Evolutionary conservation across 2,113 vertebrate species (phyloP), one percentile per base, ranked within the genome.

Genomic region (Arenaria interpres): DNA sequence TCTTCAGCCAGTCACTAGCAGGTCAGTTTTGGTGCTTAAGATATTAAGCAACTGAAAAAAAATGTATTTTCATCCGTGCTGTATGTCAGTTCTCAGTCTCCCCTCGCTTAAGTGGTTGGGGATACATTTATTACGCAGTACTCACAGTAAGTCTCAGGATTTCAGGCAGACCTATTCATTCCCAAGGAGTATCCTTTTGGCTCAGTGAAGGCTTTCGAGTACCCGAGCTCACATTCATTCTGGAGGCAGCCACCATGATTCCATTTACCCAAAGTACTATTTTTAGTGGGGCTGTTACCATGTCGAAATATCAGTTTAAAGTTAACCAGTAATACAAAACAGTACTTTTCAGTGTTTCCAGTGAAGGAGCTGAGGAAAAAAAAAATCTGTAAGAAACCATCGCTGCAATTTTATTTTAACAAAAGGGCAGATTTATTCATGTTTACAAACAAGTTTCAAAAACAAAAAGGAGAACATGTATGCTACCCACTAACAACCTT

Each of bases 391-490:
- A 99, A 99, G 98, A 98, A 98, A 98, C 98, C 98, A 99, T 98
- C 97, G 98, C 98, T 96, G 97, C 98, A 98, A 97, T 91, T 98
- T 98, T 98, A 98, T 97, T 98, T 97, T 98, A 98, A 98, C 96
- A 98, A 98, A 98, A 98, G 98, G 98, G 98, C 97, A 97, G 97
- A 98, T 98, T 98, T 98, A 98, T 98, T 96, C 98, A 98, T 98
- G 96, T 98, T 98, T 98, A 98, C 97, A 98, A 99, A 98, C 98
- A 98, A 98, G 97, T 98, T 98, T 98, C 97, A 97, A 97, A 98
- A 98, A 97, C 98, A 98, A 98, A 97, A 98, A 98, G 96, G 89
- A 98, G 98, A 98, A 98, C 98, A 98, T 98, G 97, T 98, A 99
- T 97, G 97, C 97, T 98, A 98, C 95, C 96, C 96, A 97, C 80